Base-by-base conservation (phyloP, 1,140 invertebrate genomes). In the Macrobrachium nipponense region DNA sequence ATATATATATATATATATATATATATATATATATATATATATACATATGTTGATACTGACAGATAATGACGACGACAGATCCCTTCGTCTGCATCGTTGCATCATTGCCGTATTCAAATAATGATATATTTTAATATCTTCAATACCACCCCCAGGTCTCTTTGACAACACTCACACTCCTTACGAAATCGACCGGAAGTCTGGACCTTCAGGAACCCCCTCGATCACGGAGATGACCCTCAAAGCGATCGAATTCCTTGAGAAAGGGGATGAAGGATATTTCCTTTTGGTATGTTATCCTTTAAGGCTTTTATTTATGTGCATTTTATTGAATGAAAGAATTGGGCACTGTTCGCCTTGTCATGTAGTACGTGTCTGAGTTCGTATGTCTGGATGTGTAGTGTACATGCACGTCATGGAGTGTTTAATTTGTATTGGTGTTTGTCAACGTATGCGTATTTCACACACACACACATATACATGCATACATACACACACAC, bases 161-260 rank as follows among this genome's bases (percentile, higher is more conserved):
- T 87, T 87, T 23, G 17, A 51, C 15, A 73, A 82, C 70, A 58
- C 72, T 0, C 86, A 87, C 79, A 51, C 81, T 70, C 68, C 80
- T 7, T 87, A 18, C 59, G 70, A 59, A 70, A 51, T 82, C 12
- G 70, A 87, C 64, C 68, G 70, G 2, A 60, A 76, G 17, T 44
- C n/a, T 11, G 43, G 72, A 5, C 20, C 58, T 62, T 44, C 81
- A 87, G 36, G 89, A 90, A 36, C 90, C 3, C 89, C 89, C 58
- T 68, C 78, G 27, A 66, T 89, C 15, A 23, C 20, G 27, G 87
- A 89, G 73, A 89, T 89, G 89, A 84, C 89, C 18, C 73, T 60
- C 14, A 89, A 89, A 73, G 89, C 89, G n/a, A 80, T 89, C 66
- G 73, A 86, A 73, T 59, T 89, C 17, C 59, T 89, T 8, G 27